phyloP scores from a whole-genome alignment of 2,888 invertebrate genomes.

The Pammene fasciana region DNA sequence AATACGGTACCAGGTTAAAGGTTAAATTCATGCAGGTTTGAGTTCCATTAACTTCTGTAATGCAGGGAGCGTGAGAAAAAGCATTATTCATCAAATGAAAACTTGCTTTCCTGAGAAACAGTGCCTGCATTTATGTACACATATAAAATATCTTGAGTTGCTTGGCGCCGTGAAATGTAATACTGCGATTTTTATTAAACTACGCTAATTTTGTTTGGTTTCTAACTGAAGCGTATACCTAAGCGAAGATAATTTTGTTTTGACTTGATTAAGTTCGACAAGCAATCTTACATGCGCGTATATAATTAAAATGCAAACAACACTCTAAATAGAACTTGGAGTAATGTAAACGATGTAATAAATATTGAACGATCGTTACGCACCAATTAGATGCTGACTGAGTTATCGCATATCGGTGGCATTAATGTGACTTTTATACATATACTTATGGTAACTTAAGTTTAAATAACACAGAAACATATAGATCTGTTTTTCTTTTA shows the following conservation, averaged over 20 bases:
- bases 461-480: too few species aligned
- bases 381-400: too few species aligned
- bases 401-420: too few species aligned
- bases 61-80: constrained; percentile 14
- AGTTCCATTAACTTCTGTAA: constrained; percentile 13
- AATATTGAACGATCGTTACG: not conserved
- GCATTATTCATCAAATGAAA: constrained; percentile 40
- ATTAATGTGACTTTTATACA: too few species aligned
- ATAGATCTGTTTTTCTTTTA: too few species aligned
- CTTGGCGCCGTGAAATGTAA: constrained; percentile 28
- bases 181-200: constrained; percentile 32
- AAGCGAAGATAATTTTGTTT: constrained; percentile 13
- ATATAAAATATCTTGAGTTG: constrained; percentile 35
- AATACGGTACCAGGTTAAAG: too few species aligned
- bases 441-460: too few species aligned
- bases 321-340: not conserved
- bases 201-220: constrained; percentile 31
- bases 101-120: constrained; percentile 38
- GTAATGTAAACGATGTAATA: too few species aligned
- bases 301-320: not conserved
- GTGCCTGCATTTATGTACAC: constrained; percentile 40
- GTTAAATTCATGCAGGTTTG: constrained; percentile 22
- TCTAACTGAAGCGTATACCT: constrained; percentile 15
- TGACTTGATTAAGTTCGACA: constrained; percentile 13
- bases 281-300: not conserved